phyloP scores from a whole-genome alignment of 23 tunicate genomes.

The Ascidia mentula region DNA sequence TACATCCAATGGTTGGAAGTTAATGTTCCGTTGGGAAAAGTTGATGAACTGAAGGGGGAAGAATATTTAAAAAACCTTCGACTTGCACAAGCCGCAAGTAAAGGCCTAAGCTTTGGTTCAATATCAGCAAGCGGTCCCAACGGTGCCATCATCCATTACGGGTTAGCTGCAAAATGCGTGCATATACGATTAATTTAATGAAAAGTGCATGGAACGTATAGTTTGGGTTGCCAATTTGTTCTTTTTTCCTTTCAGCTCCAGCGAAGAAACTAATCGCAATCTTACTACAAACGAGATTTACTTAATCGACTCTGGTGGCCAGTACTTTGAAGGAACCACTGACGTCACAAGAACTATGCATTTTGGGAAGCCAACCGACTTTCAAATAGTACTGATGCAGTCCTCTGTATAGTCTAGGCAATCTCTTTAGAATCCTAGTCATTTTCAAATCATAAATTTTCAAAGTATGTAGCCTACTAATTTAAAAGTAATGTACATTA shows the following conservation, averaged over 20 bases:
- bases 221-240: too few species aligned
- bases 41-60: constrained; percentile 74
- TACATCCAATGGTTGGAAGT: constrained; percentile 75
- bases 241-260: constrained; percentile 44
- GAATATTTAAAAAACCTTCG: constrained; percentile 59
- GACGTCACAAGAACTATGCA: constrained; percentile 95
- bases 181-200: neutral
- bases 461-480: too few species aligned
- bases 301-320: constrained; percentile 96
- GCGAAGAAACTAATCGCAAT: constrained; percentile 66
- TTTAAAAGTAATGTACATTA: too few species aligned
- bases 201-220: too few species aligned
- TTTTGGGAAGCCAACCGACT: constrained; percentile 77
- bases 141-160: constrained; percentile 90
- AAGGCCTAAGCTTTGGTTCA: constrained; percentile 86
- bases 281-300: constrained; percentile 69
- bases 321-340: constrained; percentile 95
- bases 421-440: too few species aligned
- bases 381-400: constrained; percentile 46
- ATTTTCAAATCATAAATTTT: too few species aligned
- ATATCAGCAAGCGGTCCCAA: constrained; percentile 96
- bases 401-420: too few species aligned
- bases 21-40: constrained; percentile 56
- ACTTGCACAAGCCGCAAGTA: constrained; percentile 54
- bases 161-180: constrained; percentile 23